Conservation (phyloP, 1,140 invertebrate species). For the Lycorma delicatula region DNA sequence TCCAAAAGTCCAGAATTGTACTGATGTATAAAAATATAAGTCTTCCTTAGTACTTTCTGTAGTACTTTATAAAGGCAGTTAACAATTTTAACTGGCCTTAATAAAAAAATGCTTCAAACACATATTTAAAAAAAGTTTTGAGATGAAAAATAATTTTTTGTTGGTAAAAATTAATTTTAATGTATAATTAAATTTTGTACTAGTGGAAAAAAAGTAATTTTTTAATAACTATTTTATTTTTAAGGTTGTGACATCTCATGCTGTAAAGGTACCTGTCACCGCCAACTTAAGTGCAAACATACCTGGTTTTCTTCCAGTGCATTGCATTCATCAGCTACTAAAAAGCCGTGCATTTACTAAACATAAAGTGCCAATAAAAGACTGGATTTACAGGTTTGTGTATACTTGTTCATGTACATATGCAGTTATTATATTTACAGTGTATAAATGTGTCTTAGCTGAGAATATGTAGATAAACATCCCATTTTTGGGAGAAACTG, state of each 20-base stretch:
- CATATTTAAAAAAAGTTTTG: constrained; percentile 3
- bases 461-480: neutral
- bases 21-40: too few species aligned
- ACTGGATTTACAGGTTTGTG: constrained; percentile 32
- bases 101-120: constrained; percentile 6
- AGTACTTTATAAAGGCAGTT: too few species aligned
- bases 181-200: neutral
- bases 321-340: constrained; percentile 93
- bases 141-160: neutral
- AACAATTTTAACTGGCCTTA: too few species aligned
- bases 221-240: constrained; percentile 9
- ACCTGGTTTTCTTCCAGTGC: constrained; percentile 87
- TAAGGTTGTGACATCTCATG: constrained; percentile 87
- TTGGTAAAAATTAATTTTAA: too few species aligned
- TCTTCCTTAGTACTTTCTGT: too few species aligned
- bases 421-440: neutral
- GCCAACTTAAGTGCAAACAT: constrained; percentile 79
- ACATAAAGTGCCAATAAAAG: constrained; percentile 53
- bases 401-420: neutral
- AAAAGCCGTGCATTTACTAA: constrained; percentile 94
- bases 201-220: neutral
- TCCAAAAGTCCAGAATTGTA: too few species aligned
- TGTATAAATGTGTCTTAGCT: neutral
- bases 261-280: constrained; percentile 92
- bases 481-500: too few species aligned